Evolutionary conservation across 2,888 invertebrate species (phyloP).

Genomic region (Endomychus coccineus): DNA sequence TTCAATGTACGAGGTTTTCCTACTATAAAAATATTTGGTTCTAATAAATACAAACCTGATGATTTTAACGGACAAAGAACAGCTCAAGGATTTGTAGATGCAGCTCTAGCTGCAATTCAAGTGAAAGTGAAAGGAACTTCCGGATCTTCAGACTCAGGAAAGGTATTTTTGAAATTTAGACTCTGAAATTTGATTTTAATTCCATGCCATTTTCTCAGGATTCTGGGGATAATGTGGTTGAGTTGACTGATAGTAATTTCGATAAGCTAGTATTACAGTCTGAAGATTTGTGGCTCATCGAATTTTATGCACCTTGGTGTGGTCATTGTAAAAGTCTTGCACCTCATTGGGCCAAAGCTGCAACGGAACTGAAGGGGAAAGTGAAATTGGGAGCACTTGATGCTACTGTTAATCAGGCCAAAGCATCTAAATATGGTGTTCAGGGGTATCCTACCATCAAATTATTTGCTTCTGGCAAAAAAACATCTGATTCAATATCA

Average conservation of each 20-base stretch:
- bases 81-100: conserved; percentile 80
- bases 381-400: conserved; percentile 93
- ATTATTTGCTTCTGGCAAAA: conserved; percentile 72
- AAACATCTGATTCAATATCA: conserved; percentile 57
- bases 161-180: conserved; percentile 18
- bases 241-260: conserved; percentile 94
- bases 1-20: conserved; percentile 90
- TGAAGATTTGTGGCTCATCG: conserved; percentile 95
- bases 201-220: conserved; percentile 33
- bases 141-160: conserved; percentile 29
- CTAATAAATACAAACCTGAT: conserved; percentile 72
- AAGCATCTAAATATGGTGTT: conserved; percentile 77
- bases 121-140: conserved; percentile 61
- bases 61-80: conserved; percentile 81
- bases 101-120: conserved; percentile 69
- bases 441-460: conserved; percentile 91
- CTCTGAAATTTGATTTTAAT: too few species aligned
- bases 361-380: conserved; percentile 91
- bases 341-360: conserved; percentile 95
- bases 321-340: conserved; percentile 95
- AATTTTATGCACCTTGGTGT: conserved; percentile 97
- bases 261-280: conserved; percentile 84
- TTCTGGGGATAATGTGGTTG: conserved; percentile 63
- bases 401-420: conserved; percentile 82
- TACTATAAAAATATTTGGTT: conserved; percentile 89